These are phyloP conservation scores for Carollia perspicillata DNA, from an alignment of 2,113 vertebrate genomes.

Conservation along the genomic window DNA sequence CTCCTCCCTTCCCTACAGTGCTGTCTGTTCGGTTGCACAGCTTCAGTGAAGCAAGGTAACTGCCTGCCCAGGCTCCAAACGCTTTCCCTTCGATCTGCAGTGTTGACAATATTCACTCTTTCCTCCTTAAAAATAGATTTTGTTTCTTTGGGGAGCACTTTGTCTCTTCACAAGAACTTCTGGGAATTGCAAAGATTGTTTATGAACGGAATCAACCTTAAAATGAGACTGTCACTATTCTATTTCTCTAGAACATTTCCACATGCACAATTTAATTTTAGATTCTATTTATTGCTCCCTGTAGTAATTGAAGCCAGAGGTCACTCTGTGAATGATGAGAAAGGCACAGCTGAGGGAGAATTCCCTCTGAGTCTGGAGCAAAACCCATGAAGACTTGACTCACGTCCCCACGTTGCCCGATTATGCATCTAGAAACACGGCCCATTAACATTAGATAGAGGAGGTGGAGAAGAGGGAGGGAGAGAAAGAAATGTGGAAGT, in stretches of 20 bases:
- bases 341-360: neutral
- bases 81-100: neutral
- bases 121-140: conserved; percentile 22
- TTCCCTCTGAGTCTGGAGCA: neutral
- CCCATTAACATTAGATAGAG: neutral
- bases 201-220: conserved; percentile 34
- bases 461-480: neutral
- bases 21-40: neutral
- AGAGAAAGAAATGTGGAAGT: neutral
- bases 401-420: neutral
- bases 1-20: fast-evolving
- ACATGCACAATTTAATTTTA: conserved; percentile 57
- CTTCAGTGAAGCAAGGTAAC: neutral
- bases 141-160: neutral
- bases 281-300: conserved; percentile 47
- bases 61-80: neutral
- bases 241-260: conserved; percentile 26
- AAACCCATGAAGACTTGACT: neutral
- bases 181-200: conserved; percentile 40
- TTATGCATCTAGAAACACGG: neutral
- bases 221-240: neutral
- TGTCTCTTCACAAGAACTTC: neutral
- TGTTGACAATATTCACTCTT: neutral
- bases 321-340: conserved; percentile 11
- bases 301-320: conserved; percentile 30